phyloP scores from a whole-genome alignment of 2,113 vertebrate species.

The Proterorhinus semilunaris region DNA sequence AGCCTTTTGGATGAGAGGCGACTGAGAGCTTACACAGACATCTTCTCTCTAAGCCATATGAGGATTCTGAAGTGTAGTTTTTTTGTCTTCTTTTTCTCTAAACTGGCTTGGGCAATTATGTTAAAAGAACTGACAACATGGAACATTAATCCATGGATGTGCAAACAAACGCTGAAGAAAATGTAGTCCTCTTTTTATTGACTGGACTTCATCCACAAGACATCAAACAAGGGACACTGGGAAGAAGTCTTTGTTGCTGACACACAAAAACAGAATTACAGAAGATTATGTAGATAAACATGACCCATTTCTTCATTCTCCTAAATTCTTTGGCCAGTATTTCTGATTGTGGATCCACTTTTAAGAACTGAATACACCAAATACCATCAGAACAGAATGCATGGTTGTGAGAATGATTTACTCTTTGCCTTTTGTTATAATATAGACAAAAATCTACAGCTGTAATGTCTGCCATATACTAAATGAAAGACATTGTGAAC shows the following conservation, averaged over 20 bases:
- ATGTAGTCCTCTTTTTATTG: slow-evolving; percentile 7
- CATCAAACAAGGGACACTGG: slow-evolving; percentile 44
- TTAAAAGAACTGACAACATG: no score
- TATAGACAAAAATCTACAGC: no score
- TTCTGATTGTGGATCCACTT: slow-evolving; percentile 21
- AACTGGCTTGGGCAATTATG: no score
- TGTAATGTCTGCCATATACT: no score
- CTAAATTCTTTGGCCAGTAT: background rate
- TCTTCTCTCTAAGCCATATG: no score
- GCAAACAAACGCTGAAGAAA: slow-evolving; percentile 14
- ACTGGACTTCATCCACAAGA: slow-evolving; percentile 42
- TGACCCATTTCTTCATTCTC: slow-evolving; percentile 34
- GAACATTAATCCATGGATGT: background rate
- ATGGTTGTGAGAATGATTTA: no score
- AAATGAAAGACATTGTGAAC: no score
- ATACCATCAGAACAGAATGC: background rate
- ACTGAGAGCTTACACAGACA: no score
- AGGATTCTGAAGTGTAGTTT: no score
- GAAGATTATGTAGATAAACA: slow-evolving; percentile 40
- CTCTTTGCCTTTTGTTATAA: no score
- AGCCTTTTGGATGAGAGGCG: no score
- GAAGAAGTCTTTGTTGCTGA: slow-evolving; percentile 28
- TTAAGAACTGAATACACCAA: background rate
- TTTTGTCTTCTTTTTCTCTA: no score
- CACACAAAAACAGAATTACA: slow-evolving; percentile 36